Conservation (phyloP, 2,888 invertebrate species). For the Drosophila borborema region DNA sequence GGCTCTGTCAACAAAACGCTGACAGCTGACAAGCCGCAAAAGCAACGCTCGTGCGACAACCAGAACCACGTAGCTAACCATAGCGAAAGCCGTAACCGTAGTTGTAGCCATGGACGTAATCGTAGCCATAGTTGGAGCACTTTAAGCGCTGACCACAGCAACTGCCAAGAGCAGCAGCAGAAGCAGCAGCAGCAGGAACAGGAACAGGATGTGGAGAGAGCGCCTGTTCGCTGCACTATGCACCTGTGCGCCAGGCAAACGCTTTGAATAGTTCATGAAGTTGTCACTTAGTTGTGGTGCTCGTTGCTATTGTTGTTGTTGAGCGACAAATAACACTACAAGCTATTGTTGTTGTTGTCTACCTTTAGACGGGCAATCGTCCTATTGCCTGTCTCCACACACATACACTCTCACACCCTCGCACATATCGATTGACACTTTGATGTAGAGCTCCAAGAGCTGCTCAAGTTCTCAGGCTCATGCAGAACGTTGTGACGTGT, state of each 20-base stretch:
- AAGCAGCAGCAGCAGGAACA: background rate
- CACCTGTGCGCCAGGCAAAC: conserved; percentile 21
- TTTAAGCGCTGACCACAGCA: conserved; percentile 64
- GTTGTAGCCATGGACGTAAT: conserved; percentile 20
- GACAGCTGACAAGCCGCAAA: conserved; percentile 76
- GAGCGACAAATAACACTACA: conserved; percentile 54
- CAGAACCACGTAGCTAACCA: conserved; percentile 17
- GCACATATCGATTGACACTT: conserved; percentile 48
- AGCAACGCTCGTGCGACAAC: conserved; percentile 27
- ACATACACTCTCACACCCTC: background rate
- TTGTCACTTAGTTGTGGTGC: conserved; percentile 73
- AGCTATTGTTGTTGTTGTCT: conserved; percentile 20
- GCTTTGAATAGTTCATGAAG: conserved; percentile 78
- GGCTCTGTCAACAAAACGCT: conserved; percentile 67
- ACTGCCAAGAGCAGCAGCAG: conserved; percentile 11
- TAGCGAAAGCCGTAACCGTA: conserved; percentile 15
- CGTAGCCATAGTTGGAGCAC: conserved; percentile 39
- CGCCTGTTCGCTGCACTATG: conserved; percentile 4
- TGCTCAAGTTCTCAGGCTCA: background rate
- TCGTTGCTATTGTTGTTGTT: conserved; percentile 9
- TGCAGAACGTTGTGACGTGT: conserved; percentile 28
- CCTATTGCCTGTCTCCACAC: conserved; percentile 7
- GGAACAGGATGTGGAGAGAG: conserved; percentile 13
- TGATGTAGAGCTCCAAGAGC: conserved; percentile 24
- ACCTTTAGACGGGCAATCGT: conserved; percentile 39